These are phyloP conservation scores for Charadrius vociferus DNA, from an alignment of 2,113 vertebrate genomes.

Conservation along the genomic window DNA sequence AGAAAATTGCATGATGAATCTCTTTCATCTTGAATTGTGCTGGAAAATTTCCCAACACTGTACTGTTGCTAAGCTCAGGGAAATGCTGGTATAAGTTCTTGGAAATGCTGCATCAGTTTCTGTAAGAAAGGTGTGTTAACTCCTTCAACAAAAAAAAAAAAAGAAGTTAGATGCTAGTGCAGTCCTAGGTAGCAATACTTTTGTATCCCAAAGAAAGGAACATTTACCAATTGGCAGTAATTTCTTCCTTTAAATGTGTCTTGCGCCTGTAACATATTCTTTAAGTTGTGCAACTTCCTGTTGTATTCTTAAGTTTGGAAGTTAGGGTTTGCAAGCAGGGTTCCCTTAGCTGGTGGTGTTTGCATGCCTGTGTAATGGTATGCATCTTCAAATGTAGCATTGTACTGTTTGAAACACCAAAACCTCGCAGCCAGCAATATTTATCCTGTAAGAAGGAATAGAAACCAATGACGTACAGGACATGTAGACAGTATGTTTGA, in stretches of 20 bases:
- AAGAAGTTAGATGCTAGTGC: not conserved
- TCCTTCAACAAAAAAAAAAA: not conserved
- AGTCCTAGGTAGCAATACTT: not conserved
- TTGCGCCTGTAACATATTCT: not conserved
- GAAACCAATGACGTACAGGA: not conserved
- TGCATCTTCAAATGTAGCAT: not conserved
- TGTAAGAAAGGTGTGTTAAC: not conserved
- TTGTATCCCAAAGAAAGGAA: not conserved
- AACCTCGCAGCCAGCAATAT: not conserved
- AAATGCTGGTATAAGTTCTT: constrained; percentile 1
- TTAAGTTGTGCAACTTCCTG: not conserved
- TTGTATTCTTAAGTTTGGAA: not conserved
- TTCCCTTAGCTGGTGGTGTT: not conserved
- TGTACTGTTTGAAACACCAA: not conserved
- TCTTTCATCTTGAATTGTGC: constrained; percentile 31
- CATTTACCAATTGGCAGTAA: not conserved
- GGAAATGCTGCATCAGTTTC: not conserved
- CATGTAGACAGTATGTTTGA: not conserved
- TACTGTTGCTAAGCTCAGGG: not conserved
- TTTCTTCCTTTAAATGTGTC: not conserved
- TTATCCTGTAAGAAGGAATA: not conserved
- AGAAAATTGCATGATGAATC: not conserved
- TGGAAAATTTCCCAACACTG: not conserved
- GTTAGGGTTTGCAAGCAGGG: not conserved
- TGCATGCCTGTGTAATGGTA: not conserved